Evolutionary conservation across 2,888 invertebrate genomes (phyloP).

Genomic region (Operophtera brumata): DNA sequence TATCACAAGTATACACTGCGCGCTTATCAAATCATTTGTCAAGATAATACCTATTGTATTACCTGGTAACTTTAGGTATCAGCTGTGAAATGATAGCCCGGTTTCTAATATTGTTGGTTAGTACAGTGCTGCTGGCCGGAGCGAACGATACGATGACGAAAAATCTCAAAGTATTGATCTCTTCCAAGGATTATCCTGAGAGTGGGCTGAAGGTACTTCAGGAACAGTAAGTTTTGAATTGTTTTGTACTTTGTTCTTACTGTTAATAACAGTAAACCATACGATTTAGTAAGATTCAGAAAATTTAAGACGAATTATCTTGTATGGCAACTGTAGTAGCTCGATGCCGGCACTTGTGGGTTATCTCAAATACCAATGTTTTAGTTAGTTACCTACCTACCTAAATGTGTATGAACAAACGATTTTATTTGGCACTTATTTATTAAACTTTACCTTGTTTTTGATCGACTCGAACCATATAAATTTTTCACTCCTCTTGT

Average conservation of each 20-base stretch:
- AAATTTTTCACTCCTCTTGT: too few relatives aligned
- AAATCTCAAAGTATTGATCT: constrained; percentile 84
- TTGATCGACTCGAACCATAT: too few relatives aligned
- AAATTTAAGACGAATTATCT: too few relatives aligned
- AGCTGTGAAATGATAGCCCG: constrained; percentile 10
- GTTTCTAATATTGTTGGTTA: constrained; percentile 33
- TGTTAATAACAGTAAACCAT: too few relatives aligned
- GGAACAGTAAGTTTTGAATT: constrained; percentile 79
- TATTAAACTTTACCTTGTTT: too few relatives aligned
- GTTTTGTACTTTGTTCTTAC: not conserved
- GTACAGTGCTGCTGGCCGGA: constrained; percentile 36
- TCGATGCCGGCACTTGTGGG: too few relatives aligned
- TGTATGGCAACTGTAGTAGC: too few relatives aligned
- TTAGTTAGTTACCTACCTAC: too few relatives aligned
- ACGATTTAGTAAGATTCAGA: too few relatives aligned
- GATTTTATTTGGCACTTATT: too few relatives aligned
- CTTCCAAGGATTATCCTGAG: constrained; percentile 84
- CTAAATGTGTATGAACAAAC: too few relatives aligned
- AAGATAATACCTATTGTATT: constrained; percentile 9
- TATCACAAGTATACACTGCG: not conserved
- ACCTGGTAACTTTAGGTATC: not conserved
- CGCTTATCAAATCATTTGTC: constrained; percentile 5
- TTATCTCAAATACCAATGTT: too few relatives aligned
- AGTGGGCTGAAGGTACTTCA: constrained; percentile 83
- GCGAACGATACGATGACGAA: constrained; percentile 60